phyloP scores from a whole-genome alignment of 1,140 invertebrate genomes.

The Brachionus koreanus region DNA sequence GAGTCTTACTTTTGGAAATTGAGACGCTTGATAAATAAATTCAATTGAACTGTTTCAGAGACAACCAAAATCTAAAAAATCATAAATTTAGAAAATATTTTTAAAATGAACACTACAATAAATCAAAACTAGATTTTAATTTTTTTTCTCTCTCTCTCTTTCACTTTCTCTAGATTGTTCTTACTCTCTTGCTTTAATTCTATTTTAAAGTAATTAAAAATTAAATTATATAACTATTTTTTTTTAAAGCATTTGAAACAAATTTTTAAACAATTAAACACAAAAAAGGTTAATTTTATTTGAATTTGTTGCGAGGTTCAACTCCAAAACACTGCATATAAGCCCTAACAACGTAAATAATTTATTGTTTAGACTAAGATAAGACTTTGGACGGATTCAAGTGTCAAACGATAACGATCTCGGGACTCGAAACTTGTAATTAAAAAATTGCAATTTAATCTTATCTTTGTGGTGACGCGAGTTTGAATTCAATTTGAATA shows the following conservation, averaged over 20 bases:
- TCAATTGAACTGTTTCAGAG: too few relatives aligned
- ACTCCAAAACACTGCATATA: neutral
- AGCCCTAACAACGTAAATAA: neutral
- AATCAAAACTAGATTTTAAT: neutral
- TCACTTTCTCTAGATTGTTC: neutral
- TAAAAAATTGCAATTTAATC: neutral
- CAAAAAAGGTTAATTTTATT: neutral
- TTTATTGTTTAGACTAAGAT: neutral
- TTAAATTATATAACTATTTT: neutral
- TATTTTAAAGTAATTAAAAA: neutral
- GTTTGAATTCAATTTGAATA: neutral
- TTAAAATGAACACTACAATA: neutral
- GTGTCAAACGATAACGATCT: conserved; percentile 17
- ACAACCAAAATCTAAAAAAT: neutral
- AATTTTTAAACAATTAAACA: neutral
- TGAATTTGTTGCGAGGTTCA: neutral
- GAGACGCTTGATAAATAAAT: too few relatives aligned
- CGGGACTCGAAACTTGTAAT: neutral
- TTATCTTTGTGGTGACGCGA: conserved; percentile 18
- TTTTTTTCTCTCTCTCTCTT: neutral
- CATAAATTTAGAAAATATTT: too few relatives aligned
- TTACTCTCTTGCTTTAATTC: neutral
- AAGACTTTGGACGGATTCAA: conserved; percentile 1
- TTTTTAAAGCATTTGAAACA: neutral
- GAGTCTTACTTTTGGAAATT: too few relatives aligned